phyloP scores from a whole-genome alignment of 2,888 invertebrate genomes.

The Eristalis pertinax region DNA sequence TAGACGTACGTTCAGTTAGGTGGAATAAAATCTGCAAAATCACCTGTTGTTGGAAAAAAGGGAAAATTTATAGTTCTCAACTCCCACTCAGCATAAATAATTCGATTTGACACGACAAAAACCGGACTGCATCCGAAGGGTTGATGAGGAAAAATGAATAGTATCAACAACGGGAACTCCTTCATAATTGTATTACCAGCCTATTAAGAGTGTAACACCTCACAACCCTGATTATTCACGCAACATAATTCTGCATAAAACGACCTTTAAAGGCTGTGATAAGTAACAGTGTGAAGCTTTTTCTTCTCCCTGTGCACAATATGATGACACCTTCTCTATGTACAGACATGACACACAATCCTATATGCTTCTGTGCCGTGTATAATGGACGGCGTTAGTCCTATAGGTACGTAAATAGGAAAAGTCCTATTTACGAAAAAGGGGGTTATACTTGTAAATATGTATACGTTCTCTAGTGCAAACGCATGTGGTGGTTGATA shows the following conservation, averaged over 20 bases:
- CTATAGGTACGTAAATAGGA: background rate
- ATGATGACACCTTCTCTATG: background rate
- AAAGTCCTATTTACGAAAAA: background rate
- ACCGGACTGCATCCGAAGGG: background rate
- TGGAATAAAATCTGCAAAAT: too few relatives aligned
- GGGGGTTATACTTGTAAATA: background rate
- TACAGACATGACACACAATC: background rate
- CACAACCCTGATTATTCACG: conserved; percentile 53
- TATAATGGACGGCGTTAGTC: background rate
- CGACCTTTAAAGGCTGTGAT: background rate
- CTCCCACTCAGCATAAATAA: background rate
- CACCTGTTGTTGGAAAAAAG: background rate
- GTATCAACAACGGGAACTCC: background rate
- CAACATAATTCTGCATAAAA: conserved; percentile 39
- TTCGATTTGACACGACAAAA: background rate
- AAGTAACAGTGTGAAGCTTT: background rate
- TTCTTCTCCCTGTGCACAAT: background rate
- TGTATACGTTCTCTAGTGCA: background rate
- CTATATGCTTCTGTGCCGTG: background rate
- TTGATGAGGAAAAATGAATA: background rate
- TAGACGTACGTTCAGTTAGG: too few relatives aligned
- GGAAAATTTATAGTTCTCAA: background rate
- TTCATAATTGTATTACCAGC: conserved; percentile 59
- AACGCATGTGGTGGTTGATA: background rate
- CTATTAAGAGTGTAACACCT: conserved; percentile 42